Conservation (phyloP, 2,113 vertebrate species). For the Heloderma charlesbogerti region DNA sequence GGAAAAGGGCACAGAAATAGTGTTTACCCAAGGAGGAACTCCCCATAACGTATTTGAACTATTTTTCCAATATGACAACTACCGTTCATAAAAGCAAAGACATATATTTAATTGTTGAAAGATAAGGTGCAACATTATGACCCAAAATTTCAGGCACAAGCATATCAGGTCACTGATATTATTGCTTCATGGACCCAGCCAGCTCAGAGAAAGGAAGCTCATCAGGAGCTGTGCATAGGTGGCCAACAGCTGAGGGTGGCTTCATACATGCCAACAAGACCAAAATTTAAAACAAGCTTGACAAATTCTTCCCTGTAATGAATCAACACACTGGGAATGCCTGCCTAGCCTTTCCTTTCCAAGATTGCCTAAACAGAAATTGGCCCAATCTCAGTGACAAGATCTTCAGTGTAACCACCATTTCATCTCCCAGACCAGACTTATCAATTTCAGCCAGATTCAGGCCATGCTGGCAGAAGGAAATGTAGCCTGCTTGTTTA, state of each 20-base stretch:
- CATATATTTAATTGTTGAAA: background rate
- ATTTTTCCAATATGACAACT: background rate
- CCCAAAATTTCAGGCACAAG: background rate
- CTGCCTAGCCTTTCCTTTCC: background rate
- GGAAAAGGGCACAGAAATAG: background rate
- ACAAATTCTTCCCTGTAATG: background rate
- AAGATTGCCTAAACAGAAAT: background rate
- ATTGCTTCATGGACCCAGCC: background rate
- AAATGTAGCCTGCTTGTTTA: constrained; percentile 32
- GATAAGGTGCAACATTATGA: background rate
- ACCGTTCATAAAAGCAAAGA: background rate
- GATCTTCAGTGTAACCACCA: background rate
- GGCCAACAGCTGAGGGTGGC: background rate
- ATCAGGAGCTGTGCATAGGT: background rate
- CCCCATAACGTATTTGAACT: background rate
- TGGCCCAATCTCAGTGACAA: constrained; percentile 21
- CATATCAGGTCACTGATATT: background rate
- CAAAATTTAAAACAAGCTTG: background rate
- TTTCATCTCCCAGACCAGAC: rapidly evolving
- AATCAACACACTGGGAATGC: background rate
- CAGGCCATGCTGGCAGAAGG: background rate
- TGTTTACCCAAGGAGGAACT: background rate
- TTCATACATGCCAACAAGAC: background rate
- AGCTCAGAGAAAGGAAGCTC: background rate
- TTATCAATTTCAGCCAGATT: background rate